These are phyloP conservation scores for Sesamia inferens DNA, from an alignment of 2,888 invertebrate species.

Conservation along the genomic window DNA sequence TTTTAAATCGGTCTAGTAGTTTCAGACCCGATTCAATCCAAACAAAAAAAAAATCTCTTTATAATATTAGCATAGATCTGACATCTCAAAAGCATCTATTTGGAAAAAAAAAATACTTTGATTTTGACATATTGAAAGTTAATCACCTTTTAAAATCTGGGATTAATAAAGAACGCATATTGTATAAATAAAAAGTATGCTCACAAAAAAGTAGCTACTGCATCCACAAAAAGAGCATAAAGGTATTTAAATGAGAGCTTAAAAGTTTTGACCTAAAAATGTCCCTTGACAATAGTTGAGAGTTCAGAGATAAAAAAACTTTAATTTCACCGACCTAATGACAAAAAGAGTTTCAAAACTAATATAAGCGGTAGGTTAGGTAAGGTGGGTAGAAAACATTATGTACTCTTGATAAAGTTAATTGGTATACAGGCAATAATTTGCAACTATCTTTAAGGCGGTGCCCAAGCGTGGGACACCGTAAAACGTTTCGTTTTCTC, in stretches of 20 bases:
- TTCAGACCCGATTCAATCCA: too few relatives aligned
- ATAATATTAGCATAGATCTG: too few relatives aligned
- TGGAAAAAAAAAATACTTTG: too few relatives aligned
- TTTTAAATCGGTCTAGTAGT: too few relatives aligned
- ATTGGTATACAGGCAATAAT: background rate
- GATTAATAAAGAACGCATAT: background rate
- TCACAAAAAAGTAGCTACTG: background rate
- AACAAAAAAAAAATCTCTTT: too few relatives aligned
- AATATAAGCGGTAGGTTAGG: slow-evolving; percentile 7
- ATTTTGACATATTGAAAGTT: too few relatives aligned
- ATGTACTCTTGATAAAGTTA: background rate
- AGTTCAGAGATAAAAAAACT: slow-evolving; percentile 39
- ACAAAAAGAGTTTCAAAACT: slow-evolving; percentile 35
- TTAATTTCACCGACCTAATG: slow-evolving; percentile 44
- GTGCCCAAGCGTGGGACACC: background rate
- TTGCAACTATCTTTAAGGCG: background rate
- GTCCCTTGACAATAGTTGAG: slow-evolving; percentile 38
- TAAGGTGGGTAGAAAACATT: slow-evolving; percentile 10
- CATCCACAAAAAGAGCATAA: slow-evolving; percentile 21
- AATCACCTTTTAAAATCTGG: too few relatives aligned
- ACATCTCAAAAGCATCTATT: too few relatives aligned
- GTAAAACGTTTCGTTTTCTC: background rate
- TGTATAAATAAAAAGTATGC: slow-evolving; percentile 1
- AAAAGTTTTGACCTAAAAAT: slow-evolving; percentile 49
- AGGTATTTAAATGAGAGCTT: slow-evolving; percentile 45